Evolutionary conservation across 2,888 invertebrate species (phyloP).

Genomic region (Andrena flavipes): DNA sequence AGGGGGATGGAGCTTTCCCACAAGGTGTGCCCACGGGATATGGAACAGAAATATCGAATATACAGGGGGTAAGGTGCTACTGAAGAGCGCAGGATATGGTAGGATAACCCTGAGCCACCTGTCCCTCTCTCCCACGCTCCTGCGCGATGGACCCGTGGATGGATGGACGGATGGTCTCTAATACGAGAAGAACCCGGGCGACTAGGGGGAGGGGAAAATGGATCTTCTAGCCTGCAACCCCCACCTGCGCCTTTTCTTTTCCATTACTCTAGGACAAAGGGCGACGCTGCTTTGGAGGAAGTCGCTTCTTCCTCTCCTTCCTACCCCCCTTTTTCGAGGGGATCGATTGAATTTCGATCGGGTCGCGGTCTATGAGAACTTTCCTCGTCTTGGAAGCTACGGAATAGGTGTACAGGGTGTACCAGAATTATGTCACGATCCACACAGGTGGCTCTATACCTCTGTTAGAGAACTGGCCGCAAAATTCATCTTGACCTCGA

Average conservation of each 20-base stretch:
- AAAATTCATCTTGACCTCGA: too few relatives aligned
- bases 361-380: neutral
- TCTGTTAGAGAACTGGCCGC: neutral
- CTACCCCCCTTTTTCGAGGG: neutral
- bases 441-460: too few relatives aligned
- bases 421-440: neutral
- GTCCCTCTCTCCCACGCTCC: conserved; percentile 83
- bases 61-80: conserved; percentile 78
- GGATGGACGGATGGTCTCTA: conserved; percentile 59
- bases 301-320: conserved; percentile 27
- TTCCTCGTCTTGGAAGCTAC: neutral
- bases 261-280: conserved; percentile 68
- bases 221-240: conserved; percentile 63
- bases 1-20: conserved; percentile 75
- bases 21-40: conserved; percentile 76
- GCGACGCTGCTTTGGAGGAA: conserved; percentile 38
- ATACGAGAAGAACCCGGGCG: conserved; percentile 39
- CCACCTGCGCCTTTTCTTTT: conserved; percentile 64
- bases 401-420: neutral
- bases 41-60: conserved; percentile 74
- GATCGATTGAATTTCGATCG: conserved; percentile 74
- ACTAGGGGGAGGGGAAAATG: conserved; percentile 68
- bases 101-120: conserved; percentile 78
- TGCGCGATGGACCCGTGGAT: conserved; percentile 66
- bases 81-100: conserved; percentile 71